Evolutionary conservation across 2,888 invertebrate genomes (phyloP), one percentile per base, ranked within the genome.

Genomic region (Pomacea canaliculata): DNA sequence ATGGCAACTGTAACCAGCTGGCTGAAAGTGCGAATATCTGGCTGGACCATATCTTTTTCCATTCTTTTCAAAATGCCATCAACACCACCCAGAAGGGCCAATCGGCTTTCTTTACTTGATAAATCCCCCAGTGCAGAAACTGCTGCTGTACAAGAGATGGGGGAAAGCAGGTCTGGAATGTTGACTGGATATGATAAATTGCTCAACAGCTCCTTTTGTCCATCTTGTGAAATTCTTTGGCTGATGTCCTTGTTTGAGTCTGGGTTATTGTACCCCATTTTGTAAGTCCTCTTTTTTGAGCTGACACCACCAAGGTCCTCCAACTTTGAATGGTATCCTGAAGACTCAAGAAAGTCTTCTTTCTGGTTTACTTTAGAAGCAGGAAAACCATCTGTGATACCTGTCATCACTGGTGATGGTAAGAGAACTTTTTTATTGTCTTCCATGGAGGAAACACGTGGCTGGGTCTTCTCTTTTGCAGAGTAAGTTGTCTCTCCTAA

Each of bases 21-120:
- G 10, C 96, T 95, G 83, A 96, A 94, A 13, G 95, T 96, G 91
- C 95, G 95, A 19, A 95, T 93, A 90, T 96, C 93, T 3, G 97
- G 97, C 23, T 92, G 92, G 0, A 95, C 93, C 13, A 92, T 91
- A 85, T 94, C 92, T 0, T 89, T 88, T 78, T 93, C 90, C 96
- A 98, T 96, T 88, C 94, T 93, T 71, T 93, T 91, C 1, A 98
- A 88, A 85, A 96, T 94, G n/a, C 95, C 95, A 0, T 93, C 92
- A 63, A 93, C 91, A 0, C 97, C 97, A 27, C 98, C 98, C 62
- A 96, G 91, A 49, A 97, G 91, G n/a, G 85, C 83, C 10, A 91
- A 82, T 23, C 90, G 82, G 19, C 85, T 85, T 63, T 77, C 71
- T 4, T 82, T 76, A 7, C 72, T 72, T 13, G 71, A 77, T 13